Evolutionary conservation across 2,113 vertebrate species (phyloP).

Genomic region (Apteryx owenii): DNA sequence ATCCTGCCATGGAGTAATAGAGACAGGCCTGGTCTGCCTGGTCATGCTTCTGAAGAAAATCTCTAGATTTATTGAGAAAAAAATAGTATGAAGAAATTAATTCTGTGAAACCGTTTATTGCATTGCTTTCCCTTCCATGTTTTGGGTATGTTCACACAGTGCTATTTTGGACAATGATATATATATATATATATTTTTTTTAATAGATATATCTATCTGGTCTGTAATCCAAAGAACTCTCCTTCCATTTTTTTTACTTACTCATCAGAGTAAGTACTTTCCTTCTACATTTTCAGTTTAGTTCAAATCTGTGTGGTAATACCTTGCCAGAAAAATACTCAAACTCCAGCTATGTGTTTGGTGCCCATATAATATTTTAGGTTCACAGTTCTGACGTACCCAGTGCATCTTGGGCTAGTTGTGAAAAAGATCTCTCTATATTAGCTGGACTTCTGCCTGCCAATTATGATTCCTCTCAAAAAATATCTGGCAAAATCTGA

Average conservation of each 20-base stretch:
- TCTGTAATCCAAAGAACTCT: background rate
- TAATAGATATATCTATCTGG: too few relatives aligned
- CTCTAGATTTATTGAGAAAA: background rate
- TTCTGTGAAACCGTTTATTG: background rate
- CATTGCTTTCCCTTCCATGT: background rate
- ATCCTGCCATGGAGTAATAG: background rate
- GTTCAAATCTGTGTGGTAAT: background rate
- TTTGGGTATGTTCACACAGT: background rate
- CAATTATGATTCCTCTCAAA: background rate
- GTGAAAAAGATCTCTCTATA: background rate
- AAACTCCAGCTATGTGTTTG: background rate
- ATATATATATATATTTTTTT: too few relatives aligned
- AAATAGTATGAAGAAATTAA: background rate
- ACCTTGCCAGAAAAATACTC: background rate
- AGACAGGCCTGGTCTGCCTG: background rate
- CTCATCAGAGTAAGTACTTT: background rate
- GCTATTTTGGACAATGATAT: too few relatives aligned
- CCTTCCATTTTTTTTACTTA: background rate
- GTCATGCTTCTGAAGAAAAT: background rate
- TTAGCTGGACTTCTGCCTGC: background rate
- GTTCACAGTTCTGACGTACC: background rate
- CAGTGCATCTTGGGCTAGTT: background rate
- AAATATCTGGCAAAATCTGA: background rate
- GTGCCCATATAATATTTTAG: fast-evolving
- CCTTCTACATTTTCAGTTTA: background rate